Evolutionary conservation across 2,113 vertebrate genomes (phyloP).

Genomic region (Gobio gobio): DNA sequence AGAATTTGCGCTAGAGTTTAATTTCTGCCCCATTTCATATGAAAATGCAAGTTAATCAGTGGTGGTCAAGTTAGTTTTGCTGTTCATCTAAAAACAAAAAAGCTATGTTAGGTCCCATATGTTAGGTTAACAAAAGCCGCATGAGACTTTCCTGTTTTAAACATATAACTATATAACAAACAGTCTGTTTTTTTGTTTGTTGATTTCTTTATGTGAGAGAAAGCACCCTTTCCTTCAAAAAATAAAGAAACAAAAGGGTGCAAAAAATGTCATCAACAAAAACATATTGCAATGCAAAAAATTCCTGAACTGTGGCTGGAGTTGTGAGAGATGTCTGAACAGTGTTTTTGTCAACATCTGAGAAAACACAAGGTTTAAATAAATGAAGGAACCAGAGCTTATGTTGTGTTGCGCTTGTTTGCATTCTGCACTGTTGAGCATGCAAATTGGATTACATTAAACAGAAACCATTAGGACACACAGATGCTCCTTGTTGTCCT

Average conservation of each 20-base stretch:
- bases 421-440: slow-evolving; percentile 22
- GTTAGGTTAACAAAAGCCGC: not conserved
- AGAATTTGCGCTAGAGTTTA: too few relatives aligned
- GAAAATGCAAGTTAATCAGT: too few relatives aligned
- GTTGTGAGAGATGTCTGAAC: not conserved
- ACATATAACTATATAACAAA: not conserved
- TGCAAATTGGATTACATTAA: slow-evolving; percentile 18
- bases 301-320: not conserved
- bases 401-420: not conserved
- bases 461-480: slow-evolving; percentile 17
- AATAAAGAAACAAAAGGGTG: not conserved
- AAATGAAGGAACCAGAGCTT: not conserved
- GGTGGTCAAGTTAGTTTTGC: too few relatives aligned
- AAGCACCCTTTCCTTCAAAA: not conserved
- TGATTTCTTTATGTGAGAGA: not conserved
- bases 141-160: not conserved
- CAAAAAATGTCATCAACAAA: not conserved
- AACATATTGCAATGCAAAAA: not conserved
- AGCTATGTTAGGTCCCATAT: too few relatives aligned
- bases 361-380: slow-evolving; percentile 8
- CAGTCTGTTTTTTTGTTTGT: not conserved
- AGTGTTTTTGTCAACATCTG: not conserved
- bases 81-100: too few relatives aligned
- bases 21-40: too few relatives aligned
- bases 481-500: not conserved